Base-by-base conservation (phyloP, 2,888 invertebrate species). In the Epistrophella euchroma region DNA sequence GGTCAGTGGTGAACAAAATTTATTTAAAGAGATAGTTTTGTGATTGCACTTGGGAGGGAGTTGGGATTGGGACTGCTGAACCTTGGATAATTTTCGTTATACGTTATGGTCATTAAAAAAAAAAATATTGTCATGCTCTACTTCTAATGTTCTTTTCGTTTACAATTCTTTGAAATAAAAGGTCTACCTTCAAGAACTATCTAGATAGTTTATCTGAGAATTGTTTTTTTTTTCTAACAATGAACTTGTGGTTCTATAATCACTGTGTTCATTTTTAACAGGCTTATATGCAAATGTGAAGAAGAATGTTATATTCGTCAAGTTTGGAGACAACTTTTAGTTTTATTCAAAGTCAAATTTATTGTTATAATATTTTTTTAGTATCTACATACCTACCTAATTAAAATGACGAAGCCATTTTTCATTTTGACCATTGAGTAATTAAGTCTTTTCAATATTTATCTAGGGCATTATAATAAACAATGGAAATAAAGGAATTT, bases 91-190 rank as follows among this genome's bases (percentile, higher is more conserved):
- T 73, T 81, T 66, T 71, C 25, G 52, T 55, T 71, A 19, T 45
- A 45, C n/a, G n/a, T n/a, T 17, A 47, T 47, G 45, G 43, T 55
- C 37, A 40, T 74, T 43, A 17, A 45, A 72, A 56, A 43, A 73
- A 60, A 25, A 74, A 60, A 52, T 68, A 71, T 55, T 77, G 60
- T 73, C 72, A 85, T 70, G 85, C 81, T 81, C 85, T 85, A 81
- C 68, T 85, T 85, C 73, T 50, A 50, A 11, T 6, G 22, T 50
- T 43, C 35, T 64, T 9, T 43, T 43, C 11, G n/a, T 62, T 43
- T n/a, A 32, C 32, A 45, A 47, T 47, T 62, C 28, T 28, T 43
- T 40, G 15, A 5, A 40, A 37, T 5, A 11, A 25, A 52, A 52
- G n/a, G n/a, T n/a, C 0, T n/a, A 55, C 5, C 4, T 55, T 1